Base-by-base conservation (phyloP, 2,888 invertebrate genomes). In the Oasisia sp. region DNA sequence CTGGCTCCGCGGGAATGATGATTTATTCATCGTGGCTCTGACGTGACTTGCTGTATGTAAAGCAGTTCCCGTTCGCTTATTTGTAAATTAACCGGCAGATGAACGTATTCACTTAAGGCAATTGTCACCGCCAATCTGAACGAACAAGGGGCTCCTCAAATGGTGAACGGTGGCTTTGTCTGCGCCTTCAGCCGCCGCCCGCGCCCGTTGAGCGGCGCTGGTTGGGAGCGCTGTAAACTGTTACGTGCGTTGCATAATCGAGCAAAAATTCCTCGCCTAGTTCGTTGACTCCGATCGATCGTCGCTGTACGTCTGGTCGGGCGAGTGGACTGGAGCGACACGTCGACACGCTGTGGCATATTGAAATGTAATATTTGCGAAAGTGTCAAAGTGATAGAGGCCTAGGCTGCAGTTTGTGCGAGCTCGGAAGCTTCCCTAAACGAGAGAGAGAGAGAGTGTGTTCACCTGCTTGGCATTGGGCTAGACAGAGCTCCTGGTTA, bases 161-260 rank as follows among this genome's bases (percentile, higher is more conserved):
- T 74, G n/a, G 74, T 74, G 74, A 19, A 74, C n/a, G 19, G 74
- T 74, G 27, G 27, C 74, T 27, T 74, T 74, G 74, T 74, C 27
- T 74, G 27, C 14, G 27, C 7, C n/a, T 74, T 74, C 27, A 74
- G 2, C 27, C 7, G 19, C 27, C 74, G 7, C 27, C 74, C 7
- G 74, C 19, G 74, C 9, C 50, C 14, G 50, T 50, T 50, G 27
- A 74, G 27, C 74, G 27, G 27, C 74, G 74, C 7, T 74, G 74
- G 74, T 74, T 74, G 74, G 0, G 19, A 7, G 74, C n/a, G 19
- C 74, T 7, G n/a, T 74, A 74, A 74, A 74, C 74, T 74, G 74
- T 74, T 74, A 74, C 74, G 74, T 27, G 74, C 74, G 74, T 74
- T 74, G 74, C 74, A 74, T 74, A 74, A 50, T 50, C 50, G 50